Conservation (phyloP, 1,140 invertebrate genomes). For the Drosophila kurseongensis region DNA sequence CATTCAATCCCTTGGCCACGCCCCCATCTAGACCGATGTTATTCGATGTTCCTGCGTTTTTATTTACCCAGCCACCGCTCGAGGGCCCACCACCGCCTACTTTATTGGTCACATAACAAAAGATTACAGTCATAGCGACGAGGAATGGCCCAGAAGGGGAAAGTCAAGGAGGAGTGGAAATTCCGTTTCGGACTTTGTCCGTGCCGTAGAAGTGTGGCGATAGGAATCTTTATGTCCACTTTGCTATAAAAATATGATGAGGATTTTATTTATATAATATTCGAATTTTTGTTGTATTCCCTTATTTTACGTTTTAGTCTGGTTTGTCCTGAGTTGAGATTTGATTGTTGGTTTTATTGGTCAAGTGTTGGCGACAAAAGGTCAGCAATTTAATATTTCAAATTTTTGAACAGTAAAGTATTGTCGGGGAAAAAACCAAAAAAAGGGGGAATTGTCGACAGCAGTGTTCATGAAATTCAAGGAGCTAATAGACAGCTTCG, state of each 20-base stretch:
- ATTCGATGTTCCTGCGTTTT: slow-evolving; percentile 36
- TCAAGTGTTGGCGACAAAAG: slow-evolving; percentile 30
- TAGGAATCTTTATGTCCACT: slow-evolving; percentile 73
- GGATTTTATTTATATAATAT: slow-evolving; percentile 67
- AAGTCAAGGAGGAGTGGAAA: slow-evolving; percentile 16
- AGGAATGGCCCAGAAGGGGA: slow-evolving; percentile 9
- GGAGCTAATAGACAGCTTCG: slow-evolving; percentile 8
- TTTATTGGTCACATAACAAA: slow-evolving; percentile 82
- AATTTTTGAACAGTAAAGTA: too few relatives aligned
- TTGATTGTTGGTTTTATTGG: slow-evolving; percentile 54
- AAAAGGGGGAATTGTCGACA: slow-evolving; percentile 16
- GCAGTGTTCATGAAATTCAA: slow-evolving; percentile 58
- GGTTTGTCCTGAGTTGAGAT: slow-evolving; percentile 28
- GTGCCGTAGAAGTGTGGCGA: slow-evolving; percentile 34
- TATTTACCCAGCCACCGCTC: slow-evolving; percentile 44
- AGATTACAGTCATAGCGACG: slow-evolving; percentile 56
- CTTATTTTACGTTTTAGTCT: slow-evolving; percentile 21
- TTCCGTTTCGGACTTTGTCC: slow-evolving; percentile 48
- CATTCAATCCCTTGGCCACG: slow-evolving; percentile 25
- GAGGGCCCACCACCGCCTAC: slow-evolving; percentile 63
- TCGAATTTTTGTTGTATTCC: slow-evolving; percentile 30
- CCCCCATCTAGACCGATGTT: slow-evolving; percentile 40
- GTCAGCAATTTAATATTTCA: slow-evolving; percentile 27
- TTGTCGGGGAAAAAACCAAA: not conserved
- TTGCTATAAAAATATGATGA: slow-evolving; percentile 80